A percentile compares a stretch with the other conserved stretches of the same genome.
phyloP scores from a whole-genome alignment of 2,113 vertebrate species.

The Chaetops frenatus region DNA sequence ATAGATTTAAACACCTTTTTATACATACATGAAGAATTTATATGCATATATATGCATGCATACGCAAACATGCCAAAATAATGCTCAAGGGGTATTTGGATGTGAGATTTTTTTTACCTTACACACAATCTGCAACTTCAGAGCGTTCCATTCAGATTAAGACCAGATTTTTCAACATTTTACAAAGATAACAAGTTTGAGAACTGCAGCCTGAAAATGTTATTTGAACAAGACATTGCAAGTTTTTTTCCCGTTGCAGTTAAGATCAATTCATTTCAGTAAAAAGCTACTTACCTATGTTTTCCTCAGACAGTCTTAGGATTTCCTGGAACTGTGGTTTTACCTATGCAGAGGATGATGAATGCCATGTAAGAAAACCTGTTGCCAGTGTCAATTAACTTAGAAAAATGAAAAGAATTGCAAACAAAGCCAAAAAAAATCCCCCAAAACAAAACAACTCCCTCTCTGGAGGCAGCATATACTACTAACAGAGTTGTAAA shows the following conservation, averaged over 20 bases:
- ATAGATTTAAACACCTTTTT: not conserved
- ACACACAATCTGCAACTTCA: not conserved
- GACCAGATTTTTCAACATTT: not conserved
- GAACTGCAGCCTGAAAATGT: not conserved
- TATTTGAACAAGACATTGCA: not conserved
- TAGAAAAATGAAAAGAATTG: not conserved
- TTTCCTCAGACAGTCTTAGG: conserved; percentile 94
- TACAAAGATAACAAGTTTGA: not conserved
- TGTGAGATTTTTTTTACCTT: not conserved
- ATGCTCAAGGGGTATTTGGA: not conserved
- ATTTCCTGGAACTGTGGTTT: conserved; percentile 99
- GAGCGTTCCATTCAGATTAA: not conserved
- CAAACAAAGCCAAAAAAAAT: not conserved
- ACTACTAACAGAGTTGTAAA: not conserved
- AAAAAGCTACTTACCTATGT: conserved; percentile 83
- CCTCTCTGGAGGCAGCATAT: not conserved
- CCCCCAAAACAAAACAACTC: not conserved
- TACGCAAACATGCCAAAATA: not conserved
- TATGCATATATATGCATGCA: not conserved
- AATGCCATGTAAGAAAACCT: conserved; percentile 8
- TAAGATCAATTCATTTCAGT: not conserved
- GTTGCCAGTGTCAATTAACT: not conserved
- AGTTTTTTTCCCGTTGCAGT: not conserved
- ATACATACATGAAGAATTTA: not conserved
- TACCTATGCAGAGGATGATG: conserved; percentile 74